These are phyloP conservation scores for Catotricha subobsoleta DNA, from an alignment of 2,888 invertebrate genomes.

Conservation along the genomic window DNA sequence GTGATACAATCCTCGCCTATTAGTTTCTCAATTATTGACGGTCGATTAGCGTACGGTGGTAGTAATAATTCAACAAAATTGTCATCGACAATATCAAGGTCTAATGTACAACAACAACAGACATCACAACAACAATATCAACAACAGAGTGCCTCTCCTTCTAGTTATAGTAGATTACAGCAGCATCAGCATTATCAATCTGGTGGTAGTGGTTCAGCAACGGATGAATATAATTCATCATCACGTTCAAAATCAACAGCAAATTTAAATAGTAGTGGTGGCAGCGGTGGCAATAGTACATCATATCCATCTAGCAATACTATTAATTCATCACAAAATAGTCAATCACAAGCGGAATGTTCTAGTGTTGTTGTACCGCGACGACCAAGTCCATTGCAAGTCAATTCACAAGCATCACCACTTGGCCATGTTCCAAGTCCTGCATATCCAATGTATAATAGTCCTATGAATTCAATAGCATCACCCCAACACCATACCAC, in stretches of 20 bases:
- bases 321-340: conserved; percentile 30
- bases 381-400: conserved; percentile 47
- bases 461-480: conserved; percentile 59
- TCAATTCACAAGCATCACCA: conserved; percentile 54
- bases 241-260: conserved; percentile 41
- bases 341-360: conserved; percentile 24
- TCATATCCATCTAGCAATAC: too few relatives aligned
- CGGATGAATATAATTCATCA: conserved; percentile 43
- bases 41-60: conserved; percentile 40
- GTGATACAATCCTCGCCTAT: conserved; percentile 46
- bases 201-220: conserved; percentile 37
- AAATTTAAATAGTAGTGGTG: conserved; percentile 32
- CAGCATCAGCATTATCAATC: conserved; percentile 35
- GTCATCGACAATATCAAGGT: conserved; percentile 25
- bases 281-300: too few relatives aligned
- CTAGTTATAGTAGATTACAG: conserved; percentile 29
- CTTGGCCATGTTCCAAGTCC: conserved; percentile 58
- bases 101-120: conserved; percentile 23
- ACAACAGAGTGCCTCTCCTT: conserved; percentile 34
- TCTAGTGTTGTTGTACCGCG: conserved; percentile 39
- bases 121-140: conserved; percentile 22
- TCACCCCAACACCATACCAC: conserved; percentile 55
- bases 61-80: conserved; percentile 36
- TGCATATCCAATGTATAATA: conserved; percentile 69
- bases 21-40: conserved; percentile 59